phyloP scores from a whole-genome alignment of 1,140 invertebrate species.

The Akabosia matsudoensis region DNA sequence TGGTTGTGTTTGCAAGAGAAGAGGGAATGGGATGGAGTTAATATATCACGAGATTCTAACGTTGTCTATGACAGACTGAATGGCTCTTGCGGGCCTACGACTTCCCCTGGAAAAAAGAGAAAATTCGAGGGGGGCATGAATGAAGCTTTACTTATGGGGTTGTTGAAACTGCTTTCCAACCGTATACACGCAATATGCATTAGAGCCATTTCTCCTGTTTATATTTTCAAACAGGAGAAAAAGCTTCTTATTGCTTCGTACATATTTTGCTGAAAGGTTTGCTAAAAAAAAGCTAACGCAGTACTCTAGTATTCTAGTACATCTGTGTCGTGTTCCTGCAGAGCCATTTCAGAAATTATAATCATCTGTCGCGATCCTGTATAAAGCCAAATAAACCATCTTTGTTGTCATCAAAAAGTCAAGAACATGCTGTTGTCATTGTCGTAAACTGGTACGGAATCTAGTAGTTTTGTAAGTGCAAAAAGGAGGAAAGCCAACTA shows the following conservation, averaged over 20 bases:
- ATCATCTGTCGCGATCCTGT: neutral
- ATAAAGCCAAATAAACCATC: neutral
- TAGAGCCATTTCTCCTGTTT: neutral
- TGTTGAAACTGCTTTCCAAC: neutral
- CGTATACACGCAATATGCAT: neutral
- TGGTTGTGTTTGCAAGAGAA: conserved; percentile 1
- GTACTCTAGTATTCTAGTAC: neutral
- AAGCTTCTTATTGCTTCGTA: neutral
- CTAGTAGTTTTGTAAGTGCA: no score
- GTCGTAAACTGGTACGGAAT: no score
- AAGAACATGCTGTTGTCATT: neutral
- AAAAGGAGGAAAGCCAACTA: no score
- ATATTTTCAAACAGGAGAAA: neutral
- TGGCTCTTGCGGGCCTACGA: conserved; percentile 47
- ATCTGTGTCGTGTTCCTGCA: neutral
- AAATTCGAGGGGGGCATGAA: conserved; percentile 43
- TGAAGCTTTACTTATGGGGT: neutral
- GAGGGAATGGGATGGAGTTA: conserved; percentile 49
- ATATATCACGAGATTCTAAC: conserved; percentile 51
- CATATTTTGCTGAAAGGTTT: neutral
- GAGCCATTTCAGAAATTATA: neutral
- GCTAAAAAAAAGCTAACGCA: no score
- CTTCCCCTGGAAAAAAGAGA: conserved; percentile 33
- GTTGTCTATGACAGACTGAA: conserved; percentile 52
- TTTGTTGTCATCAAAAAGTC: neutral